Evolutionary conservation across 1,140 invertebrate species (phyloP), one percentile per base, ranked within the genome.

Genomic region (Camponotus pennsylvanicus): DNA sequence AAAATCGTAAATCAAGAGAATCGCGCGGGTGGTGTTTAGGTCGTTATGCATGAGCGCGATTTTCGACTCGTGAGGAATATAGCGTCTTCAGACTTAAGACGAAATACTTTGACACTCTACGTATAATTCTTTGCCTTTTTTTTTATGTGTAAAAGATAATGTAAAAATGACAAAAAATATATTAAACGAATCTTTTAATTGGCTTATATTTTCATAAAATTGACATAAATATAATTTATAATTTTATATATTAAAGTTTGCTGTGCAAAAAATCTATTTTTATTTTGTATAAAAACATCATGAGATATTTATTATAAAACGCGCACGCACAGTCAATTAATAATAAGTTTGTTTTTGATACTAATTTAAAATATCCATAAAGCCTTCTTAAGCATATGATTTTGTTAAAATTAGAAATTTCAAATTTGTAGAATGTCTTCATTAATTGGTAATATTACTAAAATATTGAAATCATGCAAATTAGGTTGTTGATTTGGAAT

Each of bases 1-100:
- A 73, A 89, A 92, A 92, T 90, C 91, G 88, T 91, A 92, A 91
- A 92, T 92, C 90, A 89, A 87, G 82, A 61, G 77, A 73, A 86
- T 89, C 59, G 71, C 67, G 32, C 32, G 40, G 61, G 8, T 61
- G 27, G 37, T 70, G 42, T 61, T 63, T 61, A 34, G 42, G 61
- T 71, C 49, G 57, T 88, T 88, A 82, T 59, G 59, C 32, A 49
- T 27, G 82, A 49, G 69, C n/a, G 71, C 70, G 40, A 67, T 83
- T 90, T 71, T 77, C 75, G 57, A 82, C 34, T 42, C 37, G 57
- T 63, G 40, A 66, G 70, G 32, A 59, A 9, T 59, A 75, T 45
- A 73, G 40, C 55, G 32, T 37, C 42, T 75, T 83, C 57, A 45
- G 40, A 8, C 67, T 34, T 27, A 55, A 11, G 37, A 69, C 52